phyloP scores from a whole-genome alignment of 35 echinoderm and acorn worm species.

The Apostichopus parvimensis region DNA sequence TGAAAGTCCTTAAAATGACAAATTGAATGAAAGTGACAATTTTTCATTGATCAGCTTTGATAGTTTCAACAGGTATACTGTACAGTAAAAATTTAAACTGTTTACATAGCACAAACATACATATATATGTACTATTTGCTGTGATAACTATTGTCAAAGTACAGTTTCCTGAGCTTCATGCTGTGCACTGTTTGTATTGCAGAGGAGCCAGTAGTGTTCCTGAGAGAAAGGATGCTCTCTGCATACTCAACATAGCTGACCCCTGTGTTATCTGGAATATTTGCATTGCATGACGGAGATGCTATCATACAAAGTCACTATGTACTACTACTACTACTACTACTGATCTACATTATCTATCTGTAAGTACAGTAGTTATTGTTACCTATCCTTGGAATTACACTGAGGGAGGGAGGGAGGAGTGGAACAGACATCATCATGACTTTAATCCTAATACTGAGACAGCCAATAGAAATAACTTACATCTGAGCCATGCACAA shows the following conservation, averaged over 20 bases:
- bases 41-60: no score
- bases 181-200: neutral
- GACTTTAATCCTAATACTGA: no score
- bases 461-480: no score
- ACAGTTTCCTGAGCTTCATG: neutral
- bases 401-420: neutral
- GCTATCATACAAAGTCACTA: neutral
- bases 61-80: no score
- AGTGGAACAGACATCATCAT: no score
- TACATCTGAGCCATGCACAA: no score
- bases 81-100: no score
- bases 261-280: slow-evolving; percentile 29
- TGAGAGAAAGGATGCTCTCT: neutral
- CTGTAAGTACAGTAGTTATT: neutral
- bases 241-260: slow-evolving; percentile 42
- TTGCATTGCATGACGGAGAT: neutral
- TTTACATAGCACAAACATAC: no score
- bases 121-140: neutral
- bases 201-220: neutral
- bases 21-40: no score
- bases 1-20: no score
- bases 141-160: neutral
- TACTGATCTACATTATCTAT: neutral
- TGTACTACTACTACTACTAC: no score
- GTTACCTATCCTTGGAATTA: neutral